phyloP scores from a whole-genome alignment of 2,113 vertebrate genomes.

The Phaethornis superciliosus region DNA sequence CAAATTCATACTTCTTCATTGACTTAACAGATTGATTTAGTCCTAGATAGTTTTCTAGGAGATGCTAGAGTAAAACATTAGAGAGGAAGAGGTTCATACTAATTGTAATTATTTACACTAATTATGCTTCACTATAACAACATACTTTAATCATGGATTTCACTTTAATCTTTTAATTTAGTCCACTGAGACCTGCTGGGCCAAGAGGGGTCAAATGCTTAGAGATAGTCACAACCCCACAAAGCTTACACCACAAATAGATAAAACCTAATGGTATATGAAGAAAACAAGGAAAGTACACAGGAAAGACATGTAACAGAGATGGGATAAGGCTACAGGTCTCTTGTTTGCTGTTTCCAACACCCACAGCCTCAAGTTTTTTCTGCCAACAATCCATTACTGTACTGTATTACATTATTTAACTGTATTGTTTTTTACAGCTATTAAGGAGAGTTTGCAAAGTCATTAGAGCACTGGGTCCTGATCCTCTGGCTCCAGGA shows the following conservation, averaged over 20 bases:
- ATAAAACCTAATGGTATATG: neutral
- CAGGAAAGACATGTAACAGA: neutral
- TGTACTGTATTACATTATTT: no score
- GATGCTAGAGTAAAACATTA: neutral
- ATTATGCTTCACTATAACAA: neutral
- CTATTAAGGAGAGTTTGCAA: neutral
- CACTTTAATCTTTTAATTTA: neutral
- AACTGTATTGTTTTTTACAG: neutral
- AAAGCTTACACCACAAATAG: neutral
- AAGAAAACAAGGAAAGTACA: neutral
- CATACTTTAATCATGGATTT: neutral
- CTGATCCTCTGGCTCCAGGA: neutral
- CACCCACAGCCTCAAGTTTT: neutral
- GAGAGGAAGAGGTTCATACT: neutral
- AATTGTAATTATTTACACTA: neutral
- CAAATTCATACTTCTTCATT: neutral
- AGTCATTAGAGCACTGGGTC: neutral
- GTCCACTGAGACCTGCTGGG: neutral
- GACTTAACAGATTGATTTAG: neutral
- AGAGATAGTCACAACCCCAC: neutral
- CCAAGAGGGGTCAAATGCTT: neutral
- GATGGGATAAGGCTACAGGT: no score
- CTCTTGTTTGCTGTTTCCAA: neutral
- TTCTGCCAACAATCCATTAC: neutral
- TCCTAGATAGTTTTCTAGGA: neutral